Evolutionary conservation across 2,797 vertebrate species (phyloP).

Genomic region (Pygocentrus nattereri): DNA sequence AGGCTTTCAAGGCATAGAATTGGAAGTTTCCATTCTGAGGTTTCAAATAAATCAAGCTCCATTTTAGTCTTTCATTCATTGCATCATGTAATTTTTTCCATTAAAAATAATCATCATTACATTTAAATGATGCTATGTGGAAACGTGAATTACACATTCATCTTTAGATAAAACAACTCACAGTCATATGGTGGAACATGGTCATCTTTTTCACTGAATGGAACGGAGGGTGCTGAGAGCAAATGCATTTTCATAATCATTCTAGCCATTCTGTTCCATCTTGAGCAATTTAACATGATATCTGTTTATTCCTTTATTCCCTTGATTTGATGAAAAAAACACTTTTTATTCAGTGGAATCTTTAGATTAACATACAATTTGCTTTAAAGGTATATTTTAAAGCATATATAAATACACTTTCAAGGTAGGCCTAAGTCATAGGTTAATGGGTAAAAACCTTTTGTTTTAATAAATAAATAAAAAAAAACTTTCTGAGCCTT

Average conservation of each 20-base stretch:
- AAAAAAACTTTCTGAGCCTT: slow-evolving; percentile 21
- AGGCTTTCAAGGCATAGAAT: slow-evolving; percentile 60
- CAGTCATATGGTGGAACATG: slow-evolving; percentile 26
- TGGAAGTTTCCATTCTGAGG: slow-evolving; percentile 60
- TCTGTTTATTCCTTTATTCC: neutral
- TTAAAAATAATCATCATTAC: slow-evolving; percentile 25
- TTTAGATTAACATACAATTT: neutral
- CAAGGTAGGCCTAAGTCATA: neutral
- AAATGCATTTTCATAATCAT: neutral
- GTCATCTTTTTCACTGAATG: neutral
- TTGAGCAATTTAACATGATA: neutral
- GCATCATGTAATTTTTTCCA: slow-evolving; percentile 18
- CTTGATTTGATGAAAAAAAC: neutral
- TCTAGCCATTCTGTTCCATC: neutral
- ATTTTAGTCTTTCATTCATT: slow-evolving; percentile 12
- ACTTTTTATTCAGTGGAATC: neutral
- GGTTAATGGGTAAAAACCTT: neutral
- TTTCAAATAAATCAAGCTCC: slow-evolving; percentile 35
- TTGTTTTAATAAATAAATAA: too few relatives aligned
- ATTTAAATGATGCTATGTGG: slow-evolving; percentile 34
- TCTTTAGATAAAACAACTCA: slow-evolving; percentile 39
- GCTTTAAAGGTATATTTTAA: neutral
- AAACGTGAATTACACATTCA: slow-evolving; percentile 26
- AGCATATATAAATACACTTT: neutral
- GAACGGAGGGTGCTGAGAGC: neutral